Base-by-base conservation (phyloP, 1,140 invertebrate genomes). In the Drosophila bocki region DNA sequence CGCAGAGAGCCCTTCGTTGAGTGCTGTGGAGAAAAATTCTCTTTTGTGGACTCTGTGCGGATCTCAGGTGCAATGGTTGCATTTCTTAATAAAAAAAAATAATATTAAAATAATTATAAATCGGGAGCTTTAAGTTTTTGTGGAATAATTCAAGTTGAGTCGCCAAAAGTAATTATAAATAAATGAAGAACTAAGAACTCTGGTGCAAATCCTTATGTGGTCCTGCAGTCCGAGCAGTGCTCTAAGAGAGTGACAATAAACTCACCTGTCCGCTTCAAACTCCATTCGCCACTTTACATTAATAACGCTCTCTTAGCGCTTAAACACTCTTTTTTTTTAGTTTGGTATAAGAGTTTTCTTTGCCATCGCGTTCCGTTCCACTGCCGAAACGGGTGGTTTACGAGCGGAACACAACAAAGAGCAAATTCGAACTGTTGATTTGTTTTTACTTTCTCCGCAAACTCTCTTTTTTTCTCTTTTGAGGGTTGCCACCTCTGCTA, bases 371-470 rank as follows among this genome's bases (percentile, higher is more conserved):
- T 37, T 54, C 4, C 26, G 39, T 62, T 69, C 0, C 45, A 4
- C 13, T 13, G 26, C 26, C 33, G 50, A 42, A 69, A 70, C 51
- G 33, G 19, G 0, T 75, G 80, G 59, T 7, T 48, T 32, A 15
- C 13, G n/a, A 44, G 29, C 50, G 84, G 35, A 87, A 84, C 80
- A 85, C 78, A 87, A 84, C 77, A 90, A 85, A 78, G 63, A 61
- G 51, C 59, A 47, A 54, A 54, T 76, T 65, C 7, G 35, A 87
- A 83, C 84, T 88, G 83, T 87, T 87, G 83, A 88, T 87, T 86
- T 67, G 74, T 58, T 76, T 76, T 76, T 76, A 67, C 72, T 33
- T 50, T 84, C 45, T 39, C 58, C 17, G 50, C 7, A 19, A 4
- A 15, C 51, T 37, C 51, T 54, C 33, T 54, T 54, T 37, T 37